phyloP scores from a whole-genome alignment of 2,113 vertebrate genomes.

The Ciconia stormi region DNA sequence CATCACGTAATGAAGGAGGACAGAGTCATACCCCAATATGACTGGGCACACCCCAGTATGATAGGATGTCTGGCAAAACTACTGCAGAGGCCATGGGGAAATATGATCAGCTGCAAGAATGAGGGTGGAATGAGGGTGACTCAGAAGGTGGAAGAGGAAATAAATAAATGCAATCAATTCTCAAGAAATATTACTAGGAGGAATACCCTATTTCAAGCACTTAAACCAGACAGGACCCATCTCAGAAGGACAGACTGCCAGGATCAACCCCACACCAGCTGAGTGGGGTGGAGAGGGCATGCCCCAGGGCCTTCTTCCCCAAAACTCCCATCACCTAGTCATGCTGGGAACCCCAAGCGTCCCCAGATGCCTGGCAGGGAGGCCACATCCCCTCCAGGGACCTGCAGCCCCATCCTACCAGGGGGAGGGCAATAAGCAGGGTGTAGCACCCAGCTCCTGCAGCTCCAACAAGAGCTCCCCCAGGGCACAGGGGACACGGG shows the following conservation, averaged over 20 bases:
- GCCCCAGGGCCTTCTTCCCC: not conserved
- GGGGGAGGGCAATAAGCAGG: accelerated
- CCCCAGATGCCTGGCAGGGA: not conserved
- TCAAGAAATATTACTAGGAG: not conserved
- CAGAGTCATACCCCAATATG: not conserved
- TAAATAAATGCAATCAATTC: not conserved
- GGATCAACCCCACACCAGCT: not conserved
- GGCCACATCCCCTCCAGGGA: not conserved
- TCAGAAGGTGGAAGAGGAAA: not conserved
- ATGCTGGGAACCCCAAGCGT: not conserved
- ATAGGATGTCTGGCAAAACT: not conserved
- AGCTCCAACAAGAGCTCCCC: not conserved
- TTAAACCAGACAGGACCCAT: not conserved
- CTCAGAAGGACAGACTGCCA: not conserved
- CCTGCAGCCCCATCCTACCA: not conserved
- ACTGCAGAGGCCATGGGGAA: not conserved
- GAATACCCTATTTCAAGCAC: not conserved
- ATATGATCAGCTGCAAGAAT: not conserved
- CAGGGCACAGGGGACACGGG: not conserved
- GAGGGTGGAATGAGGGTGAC: not conserved
- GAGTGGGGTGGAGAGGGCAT: not conserved
- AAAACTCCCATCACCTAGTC: not conserved
- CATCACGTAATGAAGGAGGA: not conserved
- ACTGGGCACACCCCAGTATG: not conserved
- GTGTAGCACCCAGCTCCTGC: not conserved